Evolutionary conservation across 2,888 invertebrate genomes (phyloP).

Genomic region (Sphecodes monilicornis): DNA sequence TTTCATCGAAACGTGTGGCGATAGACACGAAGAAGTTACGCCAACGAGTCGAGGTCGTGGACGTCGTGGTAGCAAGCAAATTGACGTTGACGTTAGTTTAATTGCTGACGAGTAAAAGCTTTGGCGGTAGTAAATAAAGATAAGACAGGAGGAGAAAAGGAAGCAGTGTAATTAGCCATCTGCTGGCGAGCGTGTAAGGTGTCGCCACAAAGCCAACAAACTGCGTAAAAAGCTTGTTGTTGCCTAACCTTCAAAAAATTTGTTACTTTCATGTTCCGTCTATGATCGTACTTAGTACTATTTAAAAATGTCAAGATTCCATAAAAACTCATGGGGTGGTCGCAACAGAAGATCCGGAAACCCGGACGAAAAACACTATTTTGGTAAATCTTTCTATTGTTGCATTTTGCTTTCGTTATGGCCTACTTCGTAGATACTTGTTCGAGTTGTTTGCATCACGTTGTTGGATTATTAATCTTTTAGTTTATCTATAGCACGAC

Average conservation of each 20-base stretch:
- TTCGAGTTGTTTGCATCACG: not conserved
- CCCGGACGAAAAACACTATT: conserved; percentile 72
- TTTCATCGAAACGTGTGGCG: not conserved
- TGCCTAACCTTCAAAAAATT: conserved; percentile 22
- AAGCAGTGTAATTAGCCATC: not conserved
- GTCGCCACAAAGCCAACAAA: not conserved
- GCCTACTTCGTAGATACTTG: not conserved
- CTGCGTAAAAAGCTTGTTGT: not conserved
- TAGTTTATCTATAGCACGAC: not conserved
- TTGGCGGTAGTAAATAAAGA: not conserved
- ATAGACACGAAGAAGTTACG: not conserved
- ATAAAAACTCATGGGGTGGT: conserved; percentile 68
- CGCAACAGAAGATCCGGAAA: conserved; percentile 56
- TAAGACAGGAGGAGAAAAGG: not conserved
- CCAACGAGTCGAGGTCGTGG: too few relatives aligned
- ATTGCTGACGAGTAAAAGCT: not conserved
- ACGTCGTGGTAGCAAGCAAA: not conserved
- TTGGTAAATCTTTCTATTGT: conserved; percentile 63
- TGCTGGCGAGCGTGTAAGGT: not conserved
- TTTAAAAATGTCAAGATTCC: conserved; percentile 74
- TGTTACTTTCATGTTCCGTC: conserved; percentile 27
- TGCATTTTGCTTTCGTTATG: not conserved
- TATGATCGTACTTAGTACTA: conserved; percentile 23
- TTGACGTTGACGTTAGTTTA: not conserved
- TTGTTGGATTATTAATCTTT: not conserved